Conservation (phyloP, 2,113 vertebrate genomes). For the Xenopus tropicalis region DNA sequence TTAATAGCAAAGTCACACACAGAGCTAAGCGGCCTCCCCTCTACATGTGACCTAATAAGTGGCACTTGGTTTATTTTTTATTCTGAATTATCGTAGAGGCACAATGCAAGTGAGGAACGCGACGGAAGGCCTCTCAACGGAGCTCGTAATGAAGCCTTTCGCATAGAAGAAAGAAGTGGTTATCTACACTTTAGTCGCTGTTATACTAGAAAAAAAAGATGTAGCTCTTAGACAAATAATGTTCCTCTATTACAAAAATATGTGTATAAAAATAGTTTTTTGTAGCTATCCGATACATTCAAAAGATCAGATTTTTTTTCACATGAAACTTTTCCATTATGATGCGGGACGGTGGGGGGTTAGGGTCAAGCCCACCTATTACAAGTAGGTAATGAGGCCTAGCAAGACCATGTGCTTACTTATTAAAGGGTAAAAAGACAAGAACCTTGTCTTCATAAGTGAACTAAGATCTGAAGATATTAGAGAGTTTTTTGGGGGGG, state of each 20-base stretch:
- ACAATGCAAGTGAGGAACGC: background rate
- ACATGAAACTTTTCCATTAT: background rate
- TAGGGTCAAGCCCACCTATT: background rate
- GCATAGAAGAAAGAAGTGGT: constrained; percentile 22
- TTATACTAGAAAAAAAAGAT: constrained; percentile 30
- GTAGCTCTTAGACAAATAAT: constrained; percentile 13
- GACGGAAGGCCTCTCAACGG: background rate
- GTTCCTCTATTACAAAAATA: constrained; percentile 35
- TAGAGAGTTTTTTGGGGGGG: no score
- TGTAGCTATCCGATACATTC: background rate
- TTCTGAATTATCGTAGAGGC: background rate
- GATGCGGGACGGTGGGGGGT: background rate
- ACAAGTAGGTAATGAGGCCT: no score
- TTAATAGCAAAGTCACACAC: no score
- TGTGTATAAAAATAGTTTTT: constrained; percentile 33
- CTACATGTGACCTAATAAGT: background rate
- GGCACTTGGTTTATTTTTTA: background rate
- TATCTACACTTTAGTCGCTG: constrained; percentile 25
- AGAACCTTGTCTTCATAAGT: no score
- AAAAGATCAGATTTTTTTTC: background rate
- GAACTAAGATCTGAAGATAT: no score
- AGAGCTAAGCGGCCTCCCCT: no score
- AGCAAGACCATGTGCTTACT: no score
- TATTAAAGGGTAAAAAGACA: no score
- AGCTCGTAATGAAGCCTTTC: constrained; percentile 11